Percentiles rank a stretch among this genome's conserved stretches.
These are phyloP conservation scores for Physella acuta DNA, from an alignment of 1,140 invertebrate genomes.

Conservation along the genomic window DNA sequence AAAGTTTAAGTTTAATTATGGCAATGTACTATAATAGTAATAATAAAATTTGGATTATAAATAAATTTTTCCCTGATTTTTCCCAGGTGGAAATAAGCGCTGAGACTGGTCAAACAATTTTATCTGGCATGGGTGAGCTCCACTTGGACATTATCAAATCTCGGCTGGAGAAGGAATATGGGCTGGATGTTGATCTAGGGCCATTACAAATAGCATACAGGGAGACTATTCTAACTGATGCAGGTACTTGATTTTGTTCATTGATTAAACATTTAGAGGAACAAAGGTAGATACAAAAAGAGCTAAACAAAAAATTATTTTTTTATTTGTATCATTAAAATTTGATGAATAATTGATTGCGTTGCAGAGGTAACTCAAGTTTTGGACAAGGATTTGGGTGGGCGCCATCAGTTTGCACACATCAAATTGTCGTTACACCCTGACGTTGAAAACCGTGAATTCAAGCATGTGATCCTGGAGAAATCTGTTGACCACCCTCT, in stretches of 20 bases:
- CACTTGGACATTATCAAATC: slow-evolving; percentile 84
- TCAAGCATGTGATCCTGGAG: slow-evolving; percentile 37
- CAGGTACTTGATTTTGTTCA: slow-evolving; percentile 10
- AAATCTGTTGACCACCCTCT: slow-evolving; percentile 29
- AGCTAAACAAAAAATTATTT: no score
- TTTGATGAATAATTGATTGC: background rate
- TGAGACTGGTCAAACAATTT: slow-evolving; percentile 72
- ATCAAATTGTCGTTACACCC: slow-evolving; percentile 43
- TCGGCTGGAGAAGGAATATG: slow-evolving; percentile 72
- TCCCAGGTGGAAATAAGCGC: slow-evolving; percentile 72
- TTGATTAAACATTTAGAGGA: no score
- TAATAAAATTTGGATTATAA: no score
- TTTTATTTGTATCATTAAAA: no score
- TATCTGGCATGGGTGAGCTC: slow-evolving; percentile 91
- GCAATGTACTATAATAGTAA: no score
- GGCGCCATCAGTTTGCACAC: slow-evolving; percentile 41
- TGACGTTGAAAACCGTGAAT: slow-evolving; percentile 22
- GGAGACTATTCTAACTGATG: slow-evolving; percentile 68
- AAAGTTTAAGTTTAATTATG: no score
- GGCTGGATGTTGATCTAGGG: slow-evolving; percentile 89
- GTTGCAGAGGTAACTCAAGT: slow-evolving; percentile 62
- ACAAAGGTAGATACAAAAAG: no score
- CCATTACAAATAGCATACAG: slow-evolving; percentile 84
- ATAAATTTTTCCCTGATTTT: no score
- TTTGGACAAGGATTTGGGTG: slow-evolving; percentile 69